Conservation (phyloP, 2,888 invertebrate genomes). For the Sarcophaga subvicina region DNA sequence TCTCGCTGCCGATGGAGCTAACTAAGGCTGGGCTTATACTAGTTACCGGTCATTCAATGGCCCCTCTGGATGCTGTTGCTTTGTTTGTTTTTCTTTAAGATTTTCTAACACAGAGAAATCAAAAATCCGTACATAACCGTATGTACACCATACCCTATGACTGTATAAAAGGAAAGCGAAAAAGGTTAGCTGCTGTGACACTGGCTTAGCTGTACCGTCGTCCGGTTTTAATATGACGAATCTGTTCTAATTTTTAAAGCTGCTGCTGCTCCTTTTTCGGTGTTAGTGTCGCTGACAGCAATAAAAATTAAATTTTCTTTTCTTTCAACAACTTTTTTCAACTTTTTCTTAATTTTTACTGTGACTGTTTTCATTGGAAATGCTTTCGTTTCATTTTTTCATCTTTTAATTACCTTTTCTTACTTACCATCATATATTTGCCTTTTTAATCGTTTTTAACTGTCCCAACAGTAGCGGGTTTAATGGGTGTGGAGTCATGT, state of each 20-base stretch:
- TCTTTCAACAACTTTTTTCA: slow-evolving; percentile 14
- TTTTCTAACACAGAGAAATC: neutral
- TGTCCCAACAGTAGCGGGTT: slow-evolving; percentile 49
- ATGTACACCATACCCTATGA: slow-evolving; percentile 24
- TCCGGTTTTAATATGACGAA: slow-evolving; percentile 11
- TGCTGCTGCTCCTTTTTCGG: slow-evolving; percentile 20
- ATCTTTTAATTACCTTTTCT: slow-evolving; percentile 3
- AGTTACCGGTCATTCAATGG: too few relatives aligned
- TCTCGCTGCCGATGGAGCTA: neutral
- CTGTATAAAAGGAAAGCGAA: slow-evolving; percentile 54
- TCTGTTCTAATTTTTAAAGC: slow-evolving; percentile 78
- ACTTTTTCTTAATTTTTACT: slow-evolving; percentile 19
- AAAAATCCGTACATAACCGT: neutral
- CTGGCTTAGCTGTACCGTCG: slow-evolving; percentile 49
- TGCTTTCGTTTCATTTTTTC: slow-evolving; percentile 2
- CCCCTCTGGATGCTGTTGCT: too few relatives aligned
- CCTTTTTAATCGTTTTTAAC: slow-evolving; percentile 25
- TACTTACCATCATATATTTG: neutral
- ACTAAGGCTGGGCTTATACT: too few relatives aligned
- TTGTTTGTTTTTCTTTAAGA: too few relatives aligned
- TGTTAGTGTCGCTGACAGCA: slow-evolving; percentile 41
- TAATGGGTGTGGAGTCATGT: slow-evolving; percentile 40
- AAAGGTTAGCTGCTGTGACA: slow-evolving; percentile 68
- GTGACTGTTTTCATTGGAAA: slow-evolving; percentile 11
- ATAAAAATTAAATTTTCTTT: slow-evolving; percentile 75